Percentiles rank a stretch among this genome's conserved stretches.
phyloP scores from a whole-genome alignment of 1,140 invertebrate species.

The Epicauta chinensis region DNA sequence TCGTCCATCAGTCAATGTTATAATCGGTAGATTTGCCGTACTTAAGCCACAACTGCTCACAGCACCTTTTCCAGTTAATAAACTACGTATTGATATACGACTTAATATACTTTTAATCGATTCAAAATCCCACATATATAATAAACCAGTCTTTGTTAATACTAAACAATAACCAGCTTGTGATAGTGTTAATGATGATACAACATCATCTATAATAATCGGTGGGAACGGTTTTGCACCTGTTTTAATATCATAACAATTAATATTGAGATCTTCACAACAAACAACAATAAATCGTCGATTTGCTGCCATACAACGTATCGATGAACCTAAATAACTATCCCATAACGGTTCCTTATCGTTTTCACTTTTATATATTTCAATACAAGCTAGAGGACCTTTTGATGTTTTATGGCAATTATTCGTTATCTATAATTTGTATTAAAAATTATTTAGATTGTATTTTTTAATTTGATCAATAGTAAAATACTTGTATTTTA shows the following conservation, averaged over 20 bases:
- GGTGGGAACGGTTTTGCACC: conserved; percentile 35
- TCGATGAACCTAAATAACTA: conserved; percentile 43
- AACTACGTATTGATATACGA: conserved; percentile 45
- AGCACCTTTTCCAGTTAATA: conserved; percentile 45
- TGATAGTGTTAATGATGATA: conserved; percentile 33
- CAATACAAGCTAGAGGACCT: conserved; percentile 46
- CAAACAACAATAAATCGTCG: conserved; percentile 35
- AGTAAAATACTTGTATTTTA: conserved; percentile 37
- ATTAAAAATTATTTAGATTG: neutral
- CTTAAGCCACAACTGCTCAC: conserved; percentile 54
- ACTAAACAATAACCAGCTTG: conserved; percentile 36
- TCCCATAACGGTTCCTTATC: conserved; percentile 51
- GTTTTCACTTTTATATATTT: conserved; percentile 46
- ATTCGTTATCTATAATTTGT: conserved; percentile 47
- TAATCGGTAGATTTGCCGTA: conserved; percentile 55
- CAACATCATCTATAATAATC: conserved; percentile 36
- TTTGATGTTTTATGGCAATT: conserved; percentile 48
- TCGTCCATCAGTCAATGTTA: conserved; percentile 60
- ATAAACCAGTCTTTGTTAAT: conserved; percentile 40
- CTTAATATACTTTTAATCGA: conserved; percentile 29
- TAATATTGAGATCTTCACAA: conserved; percentile 39
- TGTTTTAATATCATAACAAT: conserved; percentile 35
- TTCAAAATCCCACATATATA: conserved; percentile 41
- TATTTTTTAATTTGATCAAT: no score
- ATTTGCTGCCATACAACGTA: conserved; percentile 35